Conservation (phyloP, 2,113 vertebrate species). For the Leptosomus discolor region DNA sequence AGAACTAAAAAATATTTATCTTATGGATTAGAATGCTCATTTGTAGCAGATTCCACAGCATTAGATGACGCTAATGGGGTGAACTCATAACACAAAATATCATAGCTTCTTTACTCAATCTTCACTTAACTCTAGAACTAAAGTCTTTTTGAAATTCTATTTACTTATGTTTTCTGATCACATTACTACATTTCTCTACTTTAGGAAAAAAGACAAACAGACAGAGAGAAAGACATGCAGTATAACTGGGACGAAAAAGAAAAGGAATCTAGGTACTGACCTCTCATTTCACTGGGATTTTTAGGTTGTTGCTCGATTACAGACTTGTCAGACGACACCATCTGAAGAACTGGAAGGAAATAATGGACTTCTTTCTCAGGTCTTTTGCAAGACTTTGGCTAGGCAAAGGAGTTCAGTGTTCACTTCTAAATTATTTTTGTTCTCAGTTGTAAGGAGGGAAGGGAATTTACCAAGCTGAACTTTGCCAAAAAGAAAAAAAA, state of each 20-base stretch:
- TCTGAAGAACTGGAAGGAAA: not conserved
- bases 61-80: not conserved
- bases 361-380: not conserved
- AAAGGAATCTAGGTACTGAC: not conserved
- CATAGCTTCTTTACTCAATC: not conserved
- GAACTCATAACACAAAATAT: not conserved
- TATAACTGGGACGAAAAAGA: not conserved
- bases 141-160: not conserved
- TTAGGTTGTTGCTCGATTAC: not conserved
- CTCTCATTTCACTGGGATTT: not conserved
- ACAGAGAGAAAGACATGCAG: not conserved
- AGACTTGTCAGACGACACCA: not conserved
- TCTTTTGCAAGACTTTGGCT: not conserved
- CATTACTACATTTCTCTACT: not conserved
- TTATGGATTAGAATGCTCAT: not conserved
- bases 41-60: constrained; percentile 12
- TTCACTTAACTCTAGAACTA: not conserved
- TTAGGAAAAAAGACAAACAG: not conserved
- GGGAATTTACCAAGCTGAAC: not conserved
- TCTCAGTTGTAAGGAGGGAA: not conserved
- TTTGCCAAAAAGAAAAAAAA: not conserved
- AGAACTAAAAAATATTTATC: constrained; percentile 54
- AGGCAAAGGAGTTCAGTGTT: not conserved
- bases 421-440: not conserved
- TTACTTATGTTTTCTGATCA: not conserved